phyloP scores from a whole-genome alignment of 1,140 invertebrate genomes.

The Tetramorium simillimum region DNA sequence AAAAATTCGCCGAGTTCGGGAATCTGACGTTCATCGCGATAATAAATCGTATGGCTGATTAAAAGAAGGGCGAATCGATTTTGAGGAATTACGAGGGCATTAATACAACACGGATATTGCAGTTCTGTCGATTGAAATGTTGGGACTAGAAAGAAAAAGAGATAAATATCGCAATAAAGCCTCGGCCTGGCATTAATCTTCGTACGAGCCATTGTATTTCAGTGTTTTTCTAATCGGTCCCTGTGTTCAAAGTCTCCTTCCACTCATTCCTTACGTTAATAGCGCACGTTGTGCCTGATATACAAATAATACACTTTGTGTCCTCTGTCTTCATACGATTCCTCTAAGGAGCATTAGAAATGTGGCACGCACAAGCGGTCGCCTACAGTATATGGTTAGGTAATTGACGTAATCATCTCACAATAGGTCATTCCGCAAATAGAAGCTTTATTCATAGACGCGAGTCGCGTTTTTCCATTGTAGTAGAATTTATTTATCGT shows the following conservation, averaged over 20 bases:
- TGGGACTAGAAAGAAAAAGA: neutral
- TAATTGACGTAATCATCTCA: slow-evolving; percentile 55
- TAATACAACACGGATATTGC: slow-evolving; percentile 9
- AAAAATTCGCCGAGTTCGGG: neutral
- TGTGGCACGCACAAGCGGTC: neutral
- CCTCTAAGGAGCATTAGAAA: neutral
- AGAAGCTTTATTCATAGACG: slow-evolving; percentile 44
- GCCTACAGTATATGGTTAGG: slow-evolving; percentile 25
- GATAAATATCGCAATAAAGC: neutral
- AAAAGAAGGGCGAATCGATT: neutral
- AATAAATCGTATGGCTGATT: neutral
- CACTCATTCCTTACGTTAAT: neutral
- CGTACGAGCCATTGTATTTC: neutral
- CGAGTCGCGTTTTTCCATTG: slow-evolving; percentile 39
- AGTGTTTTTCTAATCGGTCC: neutral
- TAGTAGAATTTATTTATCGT: slow-evolving; percentile 46
- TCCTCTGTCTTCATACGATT: neutral
- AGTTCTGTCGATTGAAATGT: neutral
- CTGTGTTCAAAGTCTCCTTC: neutral
- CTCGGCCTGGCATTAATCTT: neutral
- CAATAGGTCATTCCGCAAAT: slow-evolving; percentile 54
- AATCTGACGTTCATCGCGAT: neutral
- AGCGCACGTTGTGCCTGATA: neutral
- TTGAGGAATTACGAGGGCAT: neutral
- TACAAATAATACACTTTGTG: neutral